Percentiles rank a stretch among this genome's conserved stretches.
phyloP scores from a whole-genome alignment of 1,140 invertebrate genomes.

The Heliothis subflexa region DNA sequence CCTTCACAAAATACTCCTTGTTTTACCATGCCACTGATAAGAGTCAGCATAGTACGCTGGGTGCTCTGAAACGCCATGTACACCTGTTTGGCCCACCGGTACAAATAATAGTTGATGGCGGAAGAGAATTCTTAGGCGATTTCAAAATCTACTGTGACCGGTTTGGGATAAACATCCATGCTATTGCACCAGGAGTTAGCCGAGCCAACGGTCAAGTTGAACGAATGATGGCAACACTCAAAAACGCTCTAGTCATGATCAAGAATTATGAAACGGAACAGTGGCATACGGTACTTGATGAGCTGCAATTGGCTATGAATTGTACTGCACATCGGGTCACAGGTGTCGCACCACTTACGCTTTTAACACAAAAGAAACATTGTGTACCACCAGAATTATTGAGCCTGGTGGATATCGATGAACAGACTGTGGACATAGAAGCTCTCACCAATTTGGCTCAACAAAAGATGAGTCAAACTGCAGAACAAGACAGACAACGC shows the following conservation, averaged over 20 bases:
- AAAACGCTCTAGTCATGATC: conserved; percentile 58
- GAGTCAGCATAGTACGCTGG: conserved; percentile 50
- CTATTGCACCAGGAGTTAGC: conserved; percentile 51
- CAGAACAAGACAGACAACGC: conserved; percentile 28
- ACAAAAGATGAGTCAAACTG: background rate
- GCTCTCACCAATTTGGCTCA: background rate
- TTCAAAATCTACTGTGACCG: background rate
- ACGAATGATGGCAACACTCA: conserved; percentile 54
- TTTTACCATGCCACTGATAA: conserved; percentile 53
- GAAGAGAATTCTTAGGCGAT: background rate
- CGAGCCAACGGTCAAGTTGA: conserved; percentile 63
- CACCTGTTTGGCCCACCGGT: conserved; percentile 5
- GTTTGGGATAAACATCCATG: background rate
- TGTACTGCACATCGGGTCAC: conserved; percentile 56
- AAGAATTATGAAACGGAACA: conserved; percentile 57
- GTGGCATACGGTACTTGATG: conserved; percentile 57
- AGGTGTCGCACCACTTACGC: conserved; percentile 53
- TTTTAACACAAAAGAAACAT: conserved; percentile 51
- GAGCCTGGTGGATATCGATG: conserved; percentile 40
- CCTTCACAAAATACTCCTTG: conserved; percentile 66
- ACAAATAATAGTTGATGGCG: background rate
- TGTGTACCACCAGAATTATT: conserved; percentile 57
- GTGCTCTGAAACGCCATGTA: conserved; percentile 54
- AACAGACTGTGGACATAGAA: background rate
- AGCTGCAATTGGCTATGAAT: conserved; percentile 55